Percentiles rank a stretch among this genome's conserved stretches.
These are phyloP conservation scores for Sarcoramphus papa DNA, from an alignment of 2,797 vertebrate species.

Conservation along the genomic window DNA sequence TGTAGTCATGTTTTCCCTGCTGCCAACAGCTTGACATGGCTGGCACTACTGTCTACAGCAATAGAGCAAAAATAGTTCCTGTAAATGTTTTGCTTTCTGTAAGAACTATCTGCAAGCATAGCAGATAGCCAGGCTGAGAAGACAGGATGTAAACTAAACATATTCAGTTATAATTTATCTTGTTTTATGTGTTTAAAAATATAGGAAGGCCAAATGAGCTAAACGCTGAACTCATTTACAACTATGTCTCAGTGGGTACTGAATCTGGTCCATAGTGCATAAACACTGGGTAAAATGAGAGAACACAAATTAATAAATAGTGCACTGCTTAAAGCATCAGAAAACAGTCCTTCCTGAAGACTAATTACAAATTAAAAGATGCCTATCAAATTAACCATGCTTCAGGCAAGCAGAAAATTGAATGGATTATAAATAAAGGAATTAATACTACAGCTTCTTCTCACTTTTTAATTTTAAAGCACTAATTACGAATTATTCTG, in stretches of 20 bases:
- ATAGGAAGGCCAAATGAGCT: background rate
- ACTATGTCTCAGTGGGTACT: background rate
- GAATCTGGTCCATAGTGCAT: background rate
- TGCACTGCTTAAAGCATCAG: background rate
- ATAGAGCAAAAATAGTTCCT: background rate
- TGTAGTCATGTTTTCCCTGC: background rate
- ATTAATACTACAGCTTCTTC: background rate
- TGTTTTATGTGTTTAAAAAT: background rate
- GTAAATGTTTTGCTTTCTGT: background rate
- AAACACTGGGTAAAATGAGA: background rate
- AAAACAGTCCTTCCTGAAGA: conserved; percentile 5
- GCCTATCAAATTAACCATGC: conserved; percentile 11
- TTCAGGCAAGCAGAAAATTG: background rate
- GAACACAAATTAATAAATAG: conserved; percentile 3
- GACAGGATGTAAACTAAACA: background rate
- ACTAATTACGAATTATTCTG: conserved; percentile 1
- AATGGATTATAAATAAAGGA: conserved; percentile 4
- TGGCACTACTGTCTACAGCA: background rate
- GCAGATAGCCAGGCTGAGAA: background rate
- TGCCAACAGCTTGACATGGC: background rate
- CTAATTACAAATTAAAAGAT: conserved; percentile 41
- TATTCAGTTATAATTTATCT: background rate
- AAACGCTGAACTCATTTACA: background rate
- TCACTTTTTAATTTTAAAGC: conserved; percentile 18
- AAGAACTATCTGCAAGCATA: background rate